These are phyloP conservation scores for Indicator maculatus DNA, from an alignment of 2,113 vertebrate genomes.

Conservation along the genomic window DNA sequence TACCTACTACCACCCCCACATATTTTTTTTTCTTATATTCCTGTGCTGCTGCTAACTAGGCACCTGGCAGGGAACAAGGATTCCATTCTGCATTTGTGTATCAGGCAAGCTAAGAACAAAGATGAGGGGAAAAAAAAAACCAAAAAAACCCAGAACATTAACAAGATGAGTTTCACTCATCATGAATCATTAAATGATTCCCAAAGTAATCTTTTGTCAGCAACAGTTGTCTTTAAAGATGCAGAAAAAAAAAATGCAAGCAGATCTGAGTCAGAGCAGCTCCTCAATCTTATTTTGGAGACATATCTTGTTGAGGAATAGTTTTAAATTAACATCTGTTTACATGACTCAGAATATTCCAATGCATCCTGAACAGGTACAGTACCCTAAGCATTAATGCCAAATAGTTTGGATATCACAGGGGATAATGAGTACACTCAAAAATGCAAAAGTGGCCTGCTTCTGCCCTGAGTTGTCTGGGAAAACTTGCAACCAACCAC, in stretches of 20 bases:
- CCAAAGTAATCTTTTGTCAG: neutral
- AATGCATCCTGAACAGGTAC: neutral
- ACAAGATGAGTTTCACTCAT: neutral
- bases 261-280: neutral
- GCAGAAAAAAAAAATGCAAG: neutral
- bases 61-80: slow-evolving; percentile 10
- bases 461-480: neutral
- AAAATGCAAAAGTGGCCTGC: neutral
- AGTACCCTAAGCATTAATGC: neutral
- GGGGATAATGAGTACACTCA: neutral
- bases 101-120: neutral
- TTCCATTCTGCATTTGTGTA: neutral
- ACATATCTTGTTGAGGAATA: neutral
- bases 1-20: neutral
- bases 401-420: neutral
- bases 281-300: neutral
- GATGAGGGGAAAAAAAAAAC: neutral
- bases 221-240: neutral
- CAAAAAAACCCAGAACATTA: neutral
- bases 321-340: neutral
- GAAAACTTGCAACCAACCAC: neutral
- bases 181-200: neutral
- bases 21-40: neutral
- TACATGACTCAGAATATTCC: neutral
- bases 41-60: neutral